These are phyloP conservation scores for Pygoscelis adeliae DNA, from an alignment of 2,113 vertebrate genomes.

Conservation along the genomic window DNA sequence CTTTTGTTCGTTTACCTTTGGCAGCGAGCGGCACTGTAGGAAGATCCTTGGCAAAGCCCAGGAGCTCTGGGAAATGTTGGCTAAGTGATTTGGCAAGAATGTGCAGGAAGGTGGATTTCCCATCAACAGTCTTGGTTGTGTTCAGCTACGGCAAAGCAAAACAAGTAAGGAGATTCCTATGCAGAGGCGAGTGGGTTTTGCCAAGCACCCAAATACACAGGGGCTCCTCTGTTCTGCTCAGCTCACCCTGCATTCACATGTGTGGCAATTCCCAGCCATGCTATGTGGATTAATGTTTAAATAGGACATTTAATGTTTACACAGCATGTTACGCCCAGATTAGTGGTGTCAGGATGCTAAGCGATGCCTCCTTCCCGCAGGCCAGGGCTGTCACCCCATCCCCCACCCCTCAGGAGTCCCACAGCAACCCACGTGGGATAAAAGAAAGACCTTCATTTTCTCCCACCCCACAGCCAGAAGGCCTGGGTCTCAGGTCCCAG, in stretches of 20 bases:
- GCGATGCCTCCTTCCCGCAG: neutral
- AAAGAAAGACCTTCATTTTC: neutral
- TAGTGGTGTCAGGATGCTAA: neutral
- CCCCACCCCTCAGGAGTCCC: neutral
- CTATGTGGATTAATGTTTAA: neutral
- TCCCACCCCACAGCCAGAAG: neutral
- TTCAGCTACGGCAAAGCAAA: slow-evolving; percentile 82
- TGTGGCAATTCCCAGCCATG: neutral
- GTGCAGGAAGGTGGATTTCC: slow-evolving; percentile 97
- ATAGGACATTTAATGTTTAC: neutral
- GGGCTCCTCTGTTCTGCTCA: neutral
- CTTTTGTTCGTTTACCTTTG: slow-evolving; percentile 83
- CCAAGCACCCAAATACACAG: neutral
- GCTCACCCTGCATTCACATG: neutral
- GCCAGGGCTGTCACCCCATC: neutral
- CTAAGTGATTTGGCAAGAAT: slow-evolving; percentile 97
- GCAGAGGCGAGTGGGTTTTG: neutral
- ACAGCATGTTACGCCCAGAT: neutral
- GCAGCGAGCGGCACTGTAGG: slow-evolving; percentile 92
- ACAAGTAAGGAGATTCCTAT: neutral
- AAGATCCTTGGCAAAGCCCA: slow-evolving; percentile 94
- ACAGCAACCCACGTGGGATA: neutral
- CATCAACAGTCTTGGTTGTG: slow-evolving; percentile 97
- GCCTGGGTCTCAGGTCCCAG: neutral
- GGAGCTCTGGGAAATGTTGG: slow-evolving; percentile 97